Base-by-base conservation (phyloP, 2,113 vertebrate genomes). In the Boleophthalmus pectinirostris region DNA sequence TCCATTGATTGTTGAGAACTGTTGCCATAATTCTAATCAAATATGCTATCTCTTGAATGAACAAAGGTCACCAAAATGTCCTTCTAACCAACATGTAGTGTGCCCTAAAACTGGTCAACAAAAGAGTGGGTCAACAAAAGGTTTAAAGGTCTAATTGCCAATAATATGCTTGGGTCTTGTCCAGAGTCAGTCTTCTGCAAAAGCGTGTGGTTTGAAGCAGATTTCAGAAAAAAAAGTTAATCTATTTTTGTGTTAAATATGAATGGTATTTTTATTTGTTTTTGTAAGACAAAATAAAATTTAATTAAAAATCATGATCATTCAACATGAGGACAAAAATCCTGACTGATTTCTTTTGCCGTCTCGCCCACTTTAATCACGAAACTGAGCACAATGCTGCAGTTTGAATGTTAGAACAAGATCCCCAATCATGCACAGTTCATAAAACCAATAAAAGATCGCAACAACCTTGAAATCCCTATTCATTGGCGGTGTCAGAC, bases 401-500 rank as follows among this genome's bases (percentile, higher is more conserved):
- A 54, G 18, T 58, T 25, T 58, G 54, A 56, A 56, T 24, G 3
- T 61, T 13, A 29, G 23, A 56, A 10, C 12, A 13, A 0, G 8
- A 29, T 14, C 3, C 13, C 25, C 58, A 16, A 33, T 33, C 58
- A 8, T 18, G 12, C 29, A 61, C 58, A 61, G 58, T 33, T 33
- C 58, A 61, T 33, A 61, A 61, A 29, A 33, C 15, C 58, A 20
- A 16, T 33, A 33, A 61, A 61, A 61, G 58, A 61, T 16, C 7
- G 38, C 58, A 13, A 5, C 56, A 46, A 21, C 64, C 20, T 43
- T 66, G 38, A 66, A 66, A 66, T 46, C 21, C 14, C 21, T 18
- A 24, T 74, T 58, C 18, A 33, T 73, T 60, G 58, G n/a, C 65
- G 70, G 65, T 14, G 46, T 70, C 76, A 46, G 29, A 46, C 3